phyloP scores from a whole-genome alignment of 2,113 vertebrate species.

The Nibea coibor region DNA sequence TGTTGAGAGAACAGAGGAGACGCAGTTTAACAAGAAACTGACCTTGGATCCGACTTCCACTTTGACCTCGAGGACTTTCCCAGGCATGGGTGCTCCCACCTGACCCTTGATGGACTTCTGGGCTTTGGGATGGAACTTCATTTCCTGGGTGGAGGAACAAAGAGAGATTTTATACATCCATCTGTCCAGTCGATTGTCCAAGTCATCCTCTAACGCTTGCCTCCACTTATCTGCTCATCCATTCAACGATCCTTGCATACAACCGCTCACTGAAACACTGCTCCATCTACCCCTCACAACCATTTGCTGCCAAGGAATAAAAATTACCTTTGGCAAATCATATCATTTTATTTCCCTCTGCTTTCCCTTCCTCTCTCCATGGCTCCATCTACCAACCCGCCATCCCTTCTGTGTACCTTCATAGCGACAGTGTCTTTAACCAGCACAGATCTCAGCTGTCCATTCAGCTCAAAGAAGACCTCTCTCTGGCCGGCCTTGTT shows the following conservation, averaged over 20 bases:
- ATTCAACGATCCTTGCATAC: not conserved
- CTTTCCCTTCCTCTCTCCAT: not conserved
- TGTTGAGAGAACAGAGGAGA: not conserved
- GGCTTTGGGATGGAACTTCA: slow-evolving; percentile 96
- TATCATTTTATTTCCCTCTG: not conserved
- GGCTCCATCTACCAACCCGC: not conserved
- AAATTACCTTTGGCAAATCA: not conserved
- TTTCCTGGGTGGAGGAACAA: slow-evolving; percentile 83
- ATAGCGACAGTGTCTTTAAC: slow-evolving; percentile 93
- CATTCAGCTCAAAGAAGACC: slow-evolving; percentile 95
- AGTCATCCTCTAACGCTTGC: not conserved
- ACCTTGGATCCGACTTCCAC: slow-evolving; percentile 83
- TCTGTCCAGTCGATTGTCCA: slow-evolving; percentile 3
- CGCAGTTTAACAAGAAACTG: not conserved
- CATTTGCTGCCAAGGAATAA: slow-evolving; percentile 35
- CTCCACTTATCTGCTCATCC: slow-evolving; percentile 6
- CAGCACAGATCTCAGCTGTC: slow-evolving; percentile 92
- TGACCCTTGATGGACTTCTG: slow-evolving; percentile 93
- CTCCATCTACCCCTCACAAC: slow-evolving; percentile 1
- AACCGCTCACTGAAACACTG: slow-evolving; percentile 1
- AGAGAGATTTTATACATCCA: slow-evolving; percentile 20
- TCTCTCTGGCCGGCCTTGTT: slow-evolving; percentile 92
- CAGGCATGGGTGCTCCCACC: slow-evolving; percentile 95
- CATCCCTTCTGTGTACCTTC: slow-evolving; percentile 84
- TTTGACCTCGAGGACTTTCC: slow-evolving; percentile 92